Base-by-base conservation (phyloP, 2,797 vertebrate genomes). In the Adrianichthys oophorus region DNA sequence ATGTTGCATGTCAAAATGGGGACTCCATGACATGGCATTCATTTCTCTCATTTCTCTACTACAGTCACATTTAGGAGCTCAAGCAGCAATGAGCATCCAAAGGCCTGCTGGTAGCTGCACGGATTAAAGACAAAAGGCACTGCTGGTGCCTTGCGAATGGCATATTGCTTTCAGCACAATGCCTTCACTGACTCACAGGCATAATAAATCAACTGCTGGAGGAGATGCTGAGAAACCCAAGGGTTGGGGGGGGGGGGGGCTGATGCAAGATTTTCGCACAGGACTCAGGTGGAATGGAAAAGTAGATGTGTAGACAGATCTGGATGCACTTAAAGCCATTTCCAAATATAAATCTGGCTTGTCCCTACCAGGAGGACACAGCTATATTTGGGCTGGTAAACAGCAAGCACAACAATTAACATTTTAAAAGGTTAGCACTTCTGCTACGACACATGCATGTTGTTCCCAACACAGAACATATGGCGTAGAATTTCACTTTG, bases 11-110 rank as follows among this genome's bases (percentile, higher is more conserved):
- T n/a, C 81, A 86, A 87, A 17, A 83, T 78, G 76, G 78, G 79
- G 80, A 74, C 66, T 51, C 48, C 68, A 80, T 78, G 86, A 89
- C 21, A 15, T 47, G 8, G 18, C 45, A 71, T 29, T 29, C 26
- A 68, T 80, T 69, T 72, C 69, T 81, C 72, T 29, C 7, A 68
- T 80, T 69, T 72, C 69, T 81, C 72, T 59, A 56, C 76, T 58
- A 80, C 78, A 92, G 90, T 82, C 67, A 88, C 77, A 88, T 89
- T 87, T 60, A 73, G 72, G 56, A 74, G 78, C 52, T 77, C 79
- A 85, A 85, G 74, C 64, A 62, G 81, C 61, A 74, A 59, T 61
- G 49, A 65, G 72, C 79, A 75, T 70, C 85, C 79, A 72, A 86
- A 78, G 67, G 62, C 41, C 81, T 62, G 86, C 79, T 87, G 78